Conservation (phyloP, 2,888 invertebrate species). For the Liposcelis brunnea region DNA sequence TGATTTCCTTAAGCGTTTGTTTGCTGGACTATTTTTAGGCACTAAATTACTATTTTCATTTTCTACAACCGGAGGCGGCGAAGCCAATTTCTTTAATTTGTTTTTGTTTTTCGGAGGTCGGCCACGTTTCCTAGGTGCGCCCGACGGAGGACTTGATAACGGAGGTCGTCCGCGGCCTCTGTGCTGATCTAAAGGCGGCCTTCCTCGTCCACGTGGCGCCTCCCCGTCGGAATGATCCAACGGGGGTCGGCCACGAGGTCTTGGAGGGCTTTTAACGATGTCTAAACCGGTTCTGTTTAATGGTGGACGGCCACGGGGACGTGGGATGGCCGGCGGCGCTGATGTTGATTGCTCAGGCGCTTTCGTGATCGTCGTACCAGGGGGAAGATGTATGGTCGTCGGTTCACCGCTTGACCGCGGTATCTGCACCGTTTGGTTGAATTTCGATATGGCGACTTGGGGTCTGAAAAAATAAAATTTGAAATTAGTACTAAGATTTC, state of each 20-base stretch:
- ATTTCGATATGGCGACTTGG: slow-evolving; percentile 10
- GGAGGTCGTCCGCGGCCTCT: slow-evolving; percentile 22
- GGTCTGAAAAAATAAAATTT: too few species aligned
- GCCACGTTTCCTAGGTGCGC: slow-evolving; percentile 10
- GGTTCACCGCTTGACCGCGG: slow-evolving; percentile 6
- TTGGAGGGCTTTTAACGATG: too few species aligned
- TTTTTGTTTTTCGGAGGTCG: slow-evolving; percentile 21
- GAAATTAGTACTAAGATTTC: too few species aligned
- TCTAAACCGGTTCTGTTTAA: too few species aligned
- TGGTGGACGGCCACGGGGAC: too few species aligned
- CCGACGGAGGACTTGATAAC: slow-evolving; percentile 19
- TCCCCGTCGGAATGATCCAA: too few species aligned
- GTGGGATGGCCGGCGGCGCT: too few species aligned
- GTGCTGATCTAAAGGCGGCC: not conserved
- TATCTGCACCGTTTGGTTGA: slow-evolving; percentile 15
- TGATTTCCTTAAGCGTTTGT: slow-evolving; percentile 32
- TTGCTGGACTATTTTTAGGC: slow-evolving; percentile 34
- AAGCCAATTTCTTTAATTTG: slow-evolving; percentile 20
- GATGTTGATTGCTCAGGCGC: too few species aligned
- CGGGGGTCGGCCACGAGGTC: too few species aligned
- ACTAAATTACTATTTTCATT: slow-evolving; percentile 28
- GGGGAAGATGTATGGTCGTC: too few species aligned
- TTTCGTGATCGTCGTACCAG: too few species aligned
- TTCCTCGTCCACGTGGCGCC: not conserved
- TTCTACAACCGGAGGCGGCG: slow-evolving; percentile 18